Base-by-base conservation (phyloP, 2,888 invertebrate species). In the Limnephilus lunatus region DNA sequence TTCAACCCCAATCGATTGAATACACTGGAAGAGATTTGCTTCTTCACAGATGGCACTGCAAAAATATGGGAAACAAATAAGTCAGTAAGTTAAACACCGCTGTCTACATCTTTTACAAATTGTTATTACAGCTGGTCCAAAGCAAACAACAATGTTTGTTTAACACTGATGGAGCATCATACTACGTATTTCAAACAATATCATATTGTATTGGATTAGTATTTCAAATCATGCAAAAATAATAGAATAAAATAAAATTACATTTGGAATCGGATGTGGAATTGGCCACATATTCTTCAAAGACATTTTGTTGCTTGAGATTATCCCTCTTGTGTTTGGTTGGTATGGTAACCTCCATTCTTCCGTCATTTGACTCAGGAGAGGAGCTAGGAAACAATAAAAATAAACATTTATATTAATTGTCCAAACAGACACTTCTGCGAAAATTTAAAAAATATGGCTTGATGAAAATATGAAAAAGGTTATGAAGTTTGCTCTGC, bases 1-100 rank as follows among this genome's bases (percentile, higher is more conserved):
- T 68, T 92, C 93, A 94, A 95, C 0, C 96, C 96, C 7, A 96
- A 95, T 2, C 96, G 94, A 1, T 96, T 94, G 94, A 96, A 96
- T 86, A 86, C 86, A 86, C 86, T 44, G 4, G 86, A 86, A 25
- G 86, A 86, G 19, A n/a, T 25, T 83, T 83, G 30, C 86, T 86
- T 86, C 44, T 39, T 35, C 25, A 44, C n/a, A 85, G 44, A 25
- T 86, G 86, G n/a, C 25, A 44, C 86, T 86, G 44, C 31, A 88
- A 88, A 53, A 68, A 68, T 87, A 19, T 53, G 25, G 2, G 68
- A 68, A 68, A 68, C 25, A 68, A 68, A 68, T 68, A 19, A 68
- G 68, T 68, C 9, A 25, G 25, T n/a, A 68, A 25, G 9, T 68
- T 3, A 68, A 68, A 68, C 14, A 68, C 2, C 25, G 68, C 9